Evolutionary conservation across 2,888 invertebrate genomes (phyloP), one percentile per base, ranked within the genome.

Genomic region (Tenthredo mesomela): DNA sequence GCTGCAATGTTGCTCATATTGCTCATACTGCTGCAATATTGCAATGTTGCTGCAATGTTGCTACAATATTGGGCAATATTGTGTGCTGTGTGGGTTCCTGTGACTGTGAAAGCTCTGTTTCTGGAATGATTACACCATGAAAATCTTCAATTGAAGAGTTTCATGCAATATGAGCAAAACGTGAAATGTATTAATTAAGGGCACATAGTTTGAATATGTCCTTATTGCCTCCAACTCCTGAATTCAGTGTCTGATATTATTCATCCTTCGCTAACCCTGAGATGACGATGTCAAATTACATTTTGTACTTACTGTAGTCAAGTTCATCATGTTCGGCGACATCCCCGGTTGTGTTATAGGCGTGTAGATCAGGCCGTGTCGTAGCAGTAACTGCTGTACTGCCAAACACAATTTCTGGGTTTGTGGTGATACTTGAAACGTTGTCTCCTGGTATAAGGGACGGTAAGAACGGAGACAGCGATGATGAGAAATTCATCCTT

Each of bases 291-390:
- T 61, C 9, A 18, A 40, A 82, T 43, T 25, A 54, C 10, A 12
- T 25, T 70, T 50, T 84, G 83, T 88, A 93, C 93, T 93, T 88
- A 93, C 93, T 91, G 89, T 93, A 91, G 88, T 92, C 92, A 85
- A 93, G 89, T 86, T 92, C 92, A 85, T 93, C 93, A 88, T 91
- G 92, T 84, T 92, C 92, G 78, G 87, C 88, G 85, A 91, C 90
- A 87, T 92, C 82, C 90, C 67, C 90, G 71, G 92, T 92, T 85
- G 90, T 89, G 87, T 92, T 93, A 90, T 91, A 90, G 87, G 90
- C 88, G 88, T 91, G 92, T 87, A 91, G 90, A 88, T 91, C 90
- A 85, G 92, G 89, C 85, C 92, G 91, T 86, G 89, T 86, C 78
- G 92, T 92, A 86, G 89, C 89, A 85, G 91, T 90, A 87, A 91